A percentile compares a stretch with the other conserved stretches of the same genome.
Evolutionary conservation across 2,797 vertebrate genomes (phyloP).

Genomic region (Gymnodraco acuticeps): DNA sequence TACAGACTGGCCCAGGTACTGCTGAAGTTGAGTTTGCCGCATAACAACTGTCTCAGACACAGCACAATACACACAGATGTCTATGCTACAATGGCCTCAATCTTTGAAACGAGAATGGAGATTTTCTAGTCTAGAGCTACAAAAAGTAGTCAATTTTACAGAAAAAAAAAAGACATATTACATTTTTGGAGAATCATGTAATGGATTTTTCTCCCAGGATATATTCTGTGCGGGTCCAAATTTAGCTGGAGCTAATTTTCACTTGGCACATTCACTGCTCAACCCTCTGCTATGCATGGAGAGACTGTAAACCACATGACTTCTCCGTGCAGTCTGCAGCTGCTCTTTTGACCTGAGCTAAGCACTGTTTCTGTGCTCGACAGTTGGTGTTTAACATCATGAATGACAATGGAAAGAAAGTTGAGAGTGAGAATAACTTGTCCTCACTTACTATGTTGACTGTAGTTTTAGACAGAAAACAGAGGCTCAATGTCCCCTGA

Average conservation of each 20-base stretch:
- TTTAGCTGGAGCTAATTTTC: background rate
- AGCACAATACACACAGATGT: slow-evolving; percentile 8
- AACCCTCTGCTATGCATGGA: background rate
- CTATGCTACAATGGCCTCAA: background rate
- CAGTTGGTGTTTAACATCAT: background rate
- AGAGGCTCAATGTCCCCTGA: too few relatives aligned
- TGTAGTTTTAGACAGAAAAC: background rate
- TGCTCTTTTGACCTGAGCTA: slow-evolving; percentile 8
- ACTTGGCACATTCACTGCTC: background rate
- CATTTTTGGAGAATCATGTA: background rate
- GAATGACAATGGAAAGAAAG: background rate
- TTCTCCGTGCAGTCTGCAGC: slow-evolving; percentile 18
- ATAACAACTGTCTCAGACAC: slow-evolving; percentile 26
- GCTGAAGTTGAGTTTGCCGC: slow-evolving; percentile 20
- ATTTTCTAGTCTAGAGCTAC: background rate
- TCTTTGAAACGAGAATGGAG: background rate
- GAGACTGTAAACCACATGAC: slow-evolving; percentile 3
- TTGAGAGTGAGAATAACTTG: background rate
- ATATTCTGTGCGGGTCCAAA: background rate
- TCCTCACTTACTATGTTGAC: slow-evolving; percentile 1
- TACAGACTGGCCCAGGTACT: slow-evolving; percentile 19
- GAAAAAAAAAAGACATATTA: background rate
- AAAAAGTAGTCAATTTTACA: background rate
- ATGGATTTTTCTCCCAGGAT: background rate
- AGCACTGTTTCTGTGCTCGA: background rate